phyloP scores from a whole-genome alignment of 2,113 vertebrate genomes.

The Argyrosomus japonicus region DNA sequence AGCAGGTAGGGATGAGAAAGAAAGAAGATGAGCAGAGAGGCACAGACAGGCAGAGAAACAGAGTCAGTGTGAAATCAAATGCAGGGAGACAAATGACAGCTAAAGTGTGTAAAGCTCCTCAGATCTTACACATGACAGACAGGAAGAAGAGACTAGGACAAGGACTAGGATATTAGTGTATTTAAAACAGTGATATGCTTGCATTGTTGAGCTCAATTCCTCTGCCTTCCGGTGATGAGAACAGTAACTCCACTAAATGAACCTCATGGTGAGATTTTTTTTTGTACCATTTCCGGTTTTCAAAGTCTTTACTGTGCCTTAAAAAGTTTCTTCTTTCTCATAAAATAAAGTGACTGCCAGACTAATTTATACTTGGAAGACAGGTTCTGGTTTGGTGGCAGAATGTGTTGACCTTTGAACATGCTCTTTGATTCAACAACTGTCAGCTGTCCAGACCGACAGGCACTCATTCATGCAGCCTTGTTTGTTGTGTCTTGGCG shows the following conservation, averaged over 20 bases:
- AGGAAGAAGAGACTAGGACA: background rate
- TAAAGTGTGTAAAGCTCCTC: constrained; percentile 9
- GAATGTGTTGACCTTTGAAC: background rate
- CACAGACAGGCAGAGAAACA: constrained; percentile 1
- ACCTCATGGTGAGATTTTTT: background rate
- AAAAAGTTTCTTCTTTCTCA: background rate
- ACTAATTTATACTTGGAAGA: background rate
- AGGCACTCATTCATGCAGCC: background rate
- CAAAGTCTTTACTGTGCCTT: background rate
- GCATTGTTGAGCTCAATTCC: constrained; percentile 8
- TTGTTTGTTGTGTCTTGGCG: background rate
- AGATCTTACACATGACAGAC: constrained; percentile 24
- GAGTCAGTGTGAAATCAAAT: constrained; percentile 22
- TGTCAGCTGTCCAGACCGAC: background rate
- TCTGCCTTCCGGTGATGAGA: background rate
- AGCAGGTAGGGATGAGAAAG: background rate
- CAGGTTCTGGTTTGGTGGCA: background rate
- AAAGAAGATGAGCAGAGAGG: background rate
- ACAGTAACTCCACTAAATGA: background rate
- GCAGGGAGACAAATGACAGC: constrained; percentile 38
- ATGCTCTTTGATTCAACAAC: background rate
- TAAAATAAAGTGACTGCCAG: background rate
- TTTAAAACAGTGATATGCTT: constrained; percentile 15
- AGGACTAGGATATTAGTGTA: background rate
- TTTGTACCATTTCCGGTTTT: background rate